Base-by-base conservation (phyloP, 2,888 invertebrate genomes). In the Dichetophora obliterata region DNA sequence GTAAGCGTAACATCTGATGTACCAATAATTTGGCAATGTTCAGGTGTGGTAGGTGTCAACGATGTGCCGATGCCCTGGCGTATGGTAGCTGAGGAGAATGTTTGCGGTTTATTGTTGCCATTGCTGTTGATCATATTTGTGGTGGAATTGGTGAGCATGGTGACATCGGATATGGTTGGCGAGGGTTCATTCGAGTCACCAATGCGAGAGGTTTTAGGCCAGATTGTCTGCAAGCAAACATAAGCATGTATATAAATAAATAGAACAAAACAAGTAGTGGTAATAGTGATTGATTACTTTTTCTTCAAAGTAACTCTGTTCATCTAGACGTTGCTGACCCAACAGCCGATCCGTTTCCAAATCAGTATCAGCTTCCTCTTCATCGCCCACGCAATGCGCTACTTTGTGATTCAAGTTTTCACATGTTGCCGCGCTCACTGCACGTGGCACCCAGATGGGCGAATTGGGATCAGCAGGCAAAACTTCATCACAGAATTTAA, bases 261-360 rank as follows among this genome's bases (percentile, higher is more conserved):
- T 16, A 22, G 2, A 2, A 1, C 19, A 75, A 52, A 19, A 5
- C 11, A 63, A 54, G 24, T 5, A 73, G 6, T 6, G 31, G 31
- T 19, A 57, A 54, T 19, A n/a, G n/a, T 43, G 8, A 9, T 31
- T 16, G 3, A 31, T 3, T 54, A 88, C 89, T 83, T 96, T 87
- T 70, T 89, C 96, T 84, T 95, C 95, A 85, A 95, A 96, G 89
- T 95, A 96, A 72, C 96, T 95, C 88, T 95, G 95, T 87, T 96
- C 96, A 84, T 96, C 96, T n/a, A 95, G 95, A 83, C 96, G 91
- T 88, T 98, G 98, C 87, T 98, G 97, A 1, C 98, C 98, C 72
- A 98, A 92, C 79, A 98, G 91, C 83, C 98, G 92, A 90, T 98
- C 98, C n/a, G 98, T 98, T 90, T 98, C 98, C 82, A 98, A 93